Evolutionary conservation across 2,888 invertebrate genomes (phyloP).

Genomic region (Stegophylla sp.): DNA sequence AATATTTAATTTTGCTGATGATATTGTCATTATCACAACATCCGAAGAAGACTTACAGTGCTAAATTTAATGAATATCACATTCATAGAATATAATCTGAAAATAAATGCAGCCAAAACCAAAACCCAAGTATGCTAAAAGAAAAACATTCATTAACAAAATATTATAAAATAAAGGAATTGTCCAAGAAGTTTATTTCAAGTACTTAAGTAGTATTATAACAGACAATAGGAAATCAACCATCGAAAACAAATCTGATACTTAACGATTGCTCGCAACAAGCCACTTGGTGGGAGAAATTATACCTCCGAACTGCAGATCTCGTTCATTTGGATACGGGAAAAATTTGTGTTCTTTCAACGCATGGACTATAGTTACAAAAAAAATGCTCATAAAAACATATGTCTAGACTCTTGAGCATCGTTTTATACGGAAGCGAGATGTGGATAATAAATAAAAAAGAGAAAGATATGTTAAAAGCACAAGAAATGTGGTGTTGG

Average conservation of each 20-base stretch:
- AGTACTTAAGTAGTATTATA: not conserved
- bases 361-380: not conserved
- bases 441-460: constrained; percentile 20
- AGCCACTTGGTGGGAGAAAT: too few relatives aligned
- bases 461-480: constrained; percentile 8
- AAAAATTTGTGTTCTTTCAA: not conserved
- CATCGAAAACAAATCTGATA: not conserved
- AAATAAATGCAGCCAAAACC: not conserved
- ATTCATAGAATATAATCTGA: constrained; percentile 7
- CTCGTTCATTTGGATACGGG: not conserved
- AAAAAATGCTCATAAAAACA: not conserved
- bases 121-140: constrained; percentile 5
- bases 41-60: constrained; percentile 16
- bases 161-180: not conserved
- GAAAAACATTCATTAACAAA: not conserved
- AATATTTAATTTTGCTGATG: not conserved
- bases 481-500: not conserved
- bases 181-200: not conserved
- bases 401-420: not conserved
- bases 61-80: constrained; percentile 1
- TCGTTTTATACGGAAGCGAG: constrained; percentile 12
- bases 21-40: not conserved
- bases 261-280: too few relatives aligned
- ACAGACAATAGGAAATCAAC: too few relatives aligned
- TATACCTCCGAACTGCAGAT: not conserved